Percentiles rank a stretch among this genome's conserved stretches.
Conservation (phyloP, 2,113 vertebrate species). For the Cyanoramphus novaezelandiae region DNA sequence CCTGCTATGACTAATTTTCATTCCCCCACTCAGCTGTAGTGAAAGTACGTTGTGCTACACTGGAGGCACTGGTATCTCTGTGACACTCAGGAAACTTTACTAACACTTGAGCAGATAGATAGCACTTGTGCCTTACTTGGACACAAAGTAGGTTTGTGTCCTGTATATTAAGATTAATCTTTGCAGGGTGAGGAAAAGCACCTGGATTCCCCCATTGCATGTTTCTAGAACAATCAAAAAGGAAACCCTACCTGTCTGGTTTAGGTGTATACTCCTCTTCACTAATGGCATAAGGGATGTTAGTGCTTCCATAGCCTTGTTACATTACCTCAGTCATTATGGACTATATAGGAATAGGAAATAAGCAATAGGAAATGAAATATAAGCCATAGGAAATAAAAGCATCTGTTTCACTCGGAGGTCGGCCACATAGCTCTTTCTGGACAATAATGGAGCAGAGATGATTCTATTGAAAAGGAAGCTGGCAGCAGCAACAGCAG, state of each 20-base stretch:
- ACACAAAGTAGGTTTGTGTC: background rate
- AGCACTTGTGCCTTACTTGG: background rate
- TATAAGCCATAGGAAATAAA: background rate
- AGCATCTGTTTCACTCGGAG: background rate
- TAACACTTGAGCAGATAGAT: background rate
- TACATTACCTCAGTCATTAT: background rate
- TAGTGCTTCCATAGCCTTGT: background rate
- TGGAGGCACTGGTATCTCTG: background rate
- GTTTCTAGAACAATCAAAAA: background rate
- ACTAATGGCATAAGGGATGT: rapidly evolving
- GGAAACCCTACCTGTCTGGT: background rate
- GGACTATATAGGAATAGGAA: background rate
- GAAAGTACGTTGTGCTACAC: background rate
- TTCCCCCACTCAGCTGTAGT: background rate
- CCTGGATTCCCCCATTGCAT: background rate
- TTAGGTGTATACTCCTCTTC: background rate
- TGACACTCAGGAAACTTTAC: background rate
- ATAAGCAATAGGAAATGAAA: background rate
- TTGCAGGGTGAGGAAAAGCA: background rate
- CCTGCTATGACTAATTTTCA: background rate
- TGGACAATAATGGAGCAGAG: background rate
- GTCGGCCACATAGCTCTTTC: background rate
- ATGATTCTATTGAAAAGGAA: background rate
- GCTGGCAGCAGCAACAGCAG: background rate
- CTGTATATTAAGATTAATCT: background rate